Evolutionary conservation across 2,888 invertebrate species (phyloP).

Genomic region (Ichneumoninae sp.): DNA sequence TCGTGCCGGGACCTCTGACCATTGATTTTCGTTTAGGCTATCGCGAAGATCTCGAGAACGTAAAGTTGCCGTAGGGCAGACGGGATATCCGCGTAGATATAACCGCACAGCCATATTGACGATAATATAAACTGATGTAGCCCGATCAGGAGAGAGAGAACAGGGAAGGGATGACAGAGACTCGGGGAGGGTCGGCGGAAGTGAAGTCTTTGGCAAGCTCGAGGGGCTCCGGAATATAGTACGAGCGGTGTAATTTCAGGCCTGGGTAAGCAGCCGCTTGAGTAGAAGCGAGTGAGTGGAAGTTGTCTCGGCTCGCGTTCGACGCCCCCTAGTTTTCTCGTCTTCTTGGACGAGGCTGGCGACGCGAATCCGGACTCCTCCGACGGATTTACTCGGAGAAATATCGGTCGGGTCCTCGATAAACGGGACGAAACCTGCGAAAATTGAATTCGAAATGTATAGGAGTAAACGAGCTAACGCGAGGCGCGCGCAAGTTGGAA

Average conservation of each 20-base stretch:
- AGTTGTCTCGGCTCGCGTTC: constrained; percentile 30
- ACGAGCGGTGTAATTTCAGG: constrained; percentile 67
- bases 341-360: constrained; percentile 47
- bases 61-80: not conserved
- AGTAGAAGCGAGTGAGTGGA: constrained; percentile 49
- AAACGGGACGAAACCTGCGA: constrained; percentile 33
- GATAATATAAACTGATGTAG: constrained; percentile 49
- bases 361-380: constrained; percentile 19
- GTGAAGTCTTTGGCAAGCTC: constrained; percentile 39
- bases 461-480: not conserved
- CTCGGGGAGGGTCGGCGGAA: not conserved
- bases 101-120: constrained; percentile 26
- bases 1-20: constrained; percentile 23
- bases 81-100: not conserved
- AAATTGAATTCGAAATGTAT: constrained; percentile 32
- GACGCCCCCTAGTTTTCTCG: constrained; percentile 1
- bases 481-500: not conserved
- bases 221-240: constrained; percentile 28
- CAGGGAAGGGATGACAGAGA: constrained; percentile 20
- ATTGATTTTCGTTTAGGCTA: constrained; percentile 71
- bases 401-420: constrained; percentile 6
- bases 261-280: constrained; percentile 56
- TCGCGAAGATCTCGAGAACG: constrained; percentile 54
- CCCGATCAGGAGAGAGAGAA: not conserved
- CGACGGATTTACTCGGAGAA: constrained; percentile 30